Evolutionary conservation across 2,797 vertebrate species (phyloP).

Genomic region (Phataginus tetradactyla): DNA sequence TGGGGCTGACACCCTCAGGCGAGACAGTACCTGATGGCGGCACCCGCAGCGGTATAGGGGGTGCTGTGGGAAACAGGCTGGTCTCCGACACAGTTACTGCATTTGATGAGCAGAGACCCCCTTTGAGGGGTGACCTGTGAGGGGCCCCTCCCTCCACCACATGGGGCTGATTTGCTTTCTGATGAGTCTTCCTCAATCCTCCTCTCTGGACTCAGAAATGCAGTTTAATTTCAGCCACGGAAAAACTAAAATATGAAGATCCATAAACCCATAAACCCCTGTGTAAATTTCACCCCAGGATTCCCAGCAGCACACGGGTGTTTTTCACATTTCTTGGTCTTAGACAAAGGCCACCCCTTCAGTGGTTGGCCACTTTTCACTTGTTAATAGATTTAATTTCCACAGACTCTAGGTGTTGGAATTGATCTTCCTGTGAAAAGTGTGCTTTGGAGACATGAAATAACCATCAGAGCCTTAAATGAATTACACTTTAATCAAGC

Average conservation of each 20-base stretch:
- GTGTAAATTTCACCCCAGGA: background rate
- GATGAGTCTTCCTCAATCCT: background rate
- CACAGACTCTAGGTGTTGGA: slow-evolving; percentile 53
- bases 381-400: slow-evolving; percentile 82
- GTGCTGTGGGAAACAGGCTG: background rate
- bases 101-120: background rate
- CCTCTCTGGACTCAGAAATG: slow-evolving; percentile 2
- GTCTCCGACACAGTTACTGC: background rate
- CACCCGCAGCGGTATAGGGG: no score
- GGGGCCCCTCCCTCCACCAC: no score
- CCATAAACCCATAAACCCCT: background rate
- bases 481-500: slow-evolving; percentile 80
- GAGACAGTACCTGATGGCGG: no score
- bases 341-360: background rate
- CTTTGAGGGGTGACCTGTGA: background rate
- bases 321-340: slow-evolving; percentile 43
- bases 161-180: background rate
- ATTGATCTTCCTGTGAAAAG: slow-evolving; percentile 76
- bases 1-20: no score
- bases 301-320: background rate
- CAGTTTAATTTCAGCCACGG: background rate
- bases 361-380: slow-evolving; percentile 66
- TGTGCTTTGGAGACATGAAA: slow-evolving; percentile 77
- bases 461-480: slow-evolving; percentile 75
- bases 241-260: background rate